These are phyloP conservation scores for Nysson spinosus DNA, from an alignment of 2,888 invertebrate genomes.

Conservation along the genomic window DNA sequence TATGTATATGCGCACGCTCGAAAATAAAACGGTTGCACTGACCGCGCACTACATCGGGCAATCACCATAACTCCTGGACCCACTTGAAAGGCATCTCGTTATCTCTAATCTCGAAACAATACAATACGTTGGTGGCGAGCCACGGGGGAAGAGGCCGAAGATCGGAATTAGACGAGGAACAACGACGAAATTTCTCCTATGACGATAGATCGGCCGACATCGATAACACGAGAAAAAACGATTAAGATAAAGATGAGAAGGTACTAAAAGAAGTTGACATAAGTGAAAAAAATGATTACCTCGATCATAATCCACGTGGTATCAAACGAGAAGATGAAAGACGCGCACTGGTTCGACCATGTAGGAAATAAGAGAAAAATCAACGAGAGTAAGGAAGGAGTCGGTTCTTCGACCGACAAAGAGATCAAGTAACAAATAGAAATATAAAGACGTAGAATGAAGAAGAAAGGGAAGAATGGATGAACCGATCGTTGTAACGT, in stretches of 20 bases:
- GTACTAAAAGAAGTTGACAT: no score
- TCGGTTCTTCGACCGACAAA: neutral
- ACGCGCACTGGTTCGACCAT: no score
- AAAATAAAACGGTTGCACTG: conserved; percentile 56
- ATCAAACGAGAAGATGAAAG: conserved; percentile 14
- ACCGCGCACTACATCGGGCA: conserved; percentile 55
- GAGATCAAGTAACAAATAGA: neutral
- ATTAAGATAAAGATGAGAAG: no score
- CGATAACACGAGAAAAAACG: no score
- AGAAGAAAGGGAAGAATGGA: conserved; percentile 10
- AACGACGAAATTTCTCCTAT: neutral
- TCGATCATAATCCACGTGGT: no score
- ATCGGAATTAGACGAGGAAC: conserved; percentile 9
- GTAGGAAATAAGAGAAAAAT: conserved; percentile 25
- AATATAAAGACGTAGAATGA: neutral
- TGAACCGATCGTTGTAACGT: conserved; percentile 47
- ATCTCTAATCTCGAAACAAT: conserved; percentile 64
- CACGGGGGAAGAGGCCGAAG: conserved; percentile 17
- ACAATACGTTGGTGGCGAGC: conserved; percentile 48
- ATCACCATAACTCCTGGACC: conserved; percentile 54
- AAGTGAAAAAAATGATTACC: no score
- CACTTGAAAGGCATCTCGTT: conserved; percentile 58
- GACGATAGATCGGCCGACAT: no score
- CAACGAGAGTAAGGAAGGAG: conserved; percentile 10
- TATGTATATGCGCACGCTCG: conserved; percentile 37